Conservation (phyloP, 1,140 invertebrate species). For the Rhagoletis zephyria region DNA sequence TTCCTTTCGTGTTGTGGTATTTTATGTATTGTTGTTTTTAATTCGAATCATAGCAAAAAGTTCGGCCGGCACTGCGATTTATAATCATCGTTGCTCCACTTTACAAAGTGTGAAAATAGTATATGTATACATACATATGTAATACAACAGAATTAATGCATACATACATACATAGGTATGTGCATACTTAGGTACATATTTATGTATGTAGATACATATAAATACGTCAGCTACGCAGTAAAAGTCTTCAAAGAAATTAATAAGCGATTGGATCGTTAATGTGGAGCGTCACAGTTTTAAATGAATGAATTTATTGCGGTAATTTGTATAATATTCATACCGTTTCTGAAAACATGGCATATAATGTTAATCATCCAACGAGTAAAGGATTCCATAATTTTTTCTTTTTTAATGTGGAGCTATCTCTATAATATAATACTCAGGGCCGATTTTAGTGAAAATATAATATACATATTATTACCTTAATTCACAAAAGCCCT, state of each 20-base stretch:
- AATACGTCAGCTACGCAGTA: not conserved
- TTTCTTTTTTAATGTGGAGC: too few species aligned
- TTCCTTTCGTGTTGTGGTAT: not conserved
- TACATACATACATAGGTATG: too few species aligned
- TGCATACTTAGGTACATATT: too few species aligned
- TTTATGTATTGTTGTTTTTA: not conserved
- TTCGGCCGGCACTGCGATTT: not conserved
- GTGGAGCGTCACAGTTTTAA: not conserved
- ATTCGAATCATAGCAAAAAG: not conserved
- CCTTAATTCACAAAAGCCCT: too few species aligned
- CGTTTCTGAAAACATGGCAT: too few species aligned
- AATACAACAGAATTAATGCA: not conserved
- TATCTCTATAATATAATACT: too few species aligned
- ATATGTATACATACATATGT: not conserved
- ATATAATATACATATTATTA: too few species aligned
- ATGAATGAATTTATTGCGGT: too few species aligned
- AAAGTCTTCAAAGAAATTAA: not conserved
- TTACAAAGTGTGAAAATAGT: constrained; percentile 35
- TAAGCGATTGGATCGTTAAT: not conserved
- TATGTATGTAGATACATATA: not conserved
- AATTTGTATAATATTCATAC: too few species aligned
- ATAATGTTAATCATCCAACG: too few species aligned
- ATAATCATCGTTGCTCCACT: constrained; percentile 13
- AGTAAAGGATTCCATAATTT: too few species aligned
- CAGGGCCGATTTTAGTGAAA: too few species aligned